Evolutionary conservation across 92 coral and sea anemone genomes (phyloP).

Genomic region (Actinernus sp.): DNA sequence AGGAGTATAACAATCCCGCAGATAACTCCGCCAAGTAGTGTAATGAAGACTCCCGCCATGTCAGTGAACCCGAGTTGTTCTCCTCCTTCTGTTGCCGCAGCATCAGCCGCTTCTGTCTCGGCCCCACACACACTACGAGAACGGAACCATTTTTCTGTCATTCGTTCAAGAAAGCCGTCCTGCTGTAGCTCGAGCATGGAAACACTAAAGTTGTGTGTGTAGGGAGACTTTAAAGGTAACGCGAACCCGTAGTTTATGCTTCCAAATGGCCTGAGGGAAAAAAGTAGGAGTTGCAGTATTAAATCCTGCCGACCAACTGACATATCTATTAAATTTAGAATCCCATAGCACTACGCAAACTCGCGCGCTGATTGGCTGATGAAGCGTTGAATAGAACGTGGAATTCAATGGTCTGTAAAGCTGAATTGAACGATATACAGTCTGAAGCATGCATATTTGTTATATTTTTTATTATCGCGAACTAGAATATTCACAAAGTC

Average conservation of each 20-base stretch:
- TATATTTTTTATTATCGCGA: no score
- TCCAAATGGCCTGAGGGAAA: conserved; percentile 63
- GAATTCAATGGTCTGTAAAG: no score
- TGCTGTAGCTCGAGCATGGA: conserved; percentile 87
- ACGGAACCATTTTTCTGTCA: conserved; percentile 88
- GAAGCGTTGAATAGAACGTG: no score
- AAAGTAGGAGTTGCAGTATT: neutral
- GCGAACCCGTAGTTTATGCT: conserved; percentile 86
- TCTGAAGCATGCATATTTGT: no score
- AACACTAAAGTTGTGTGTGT: conserved; percentile 86
- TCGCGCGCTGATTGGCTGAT: no score
- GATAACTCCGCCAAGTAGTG: conserved; percentile 70
- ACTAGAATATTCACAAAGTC: no score
- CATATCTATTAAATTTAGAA: no score
- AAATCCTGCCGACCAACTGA: no score
- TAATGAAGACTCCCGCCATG: conserved; percentile 83
- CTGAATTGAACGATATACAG: no score
- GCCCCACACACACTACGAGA: conserved; percentile 81
- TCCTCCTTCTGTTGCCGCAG: conserved; percentile 72
- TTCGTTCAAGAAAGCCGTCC: conserved; percentile 76
- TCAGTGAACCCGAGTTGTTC: conserved; percentile 74
- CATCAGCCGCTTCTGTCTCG: conserved; percentile 80
- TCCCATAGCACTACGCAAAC: no score
- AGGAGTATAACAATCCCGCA: conserved; percentile 61
- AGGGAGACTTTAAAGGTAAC: conserved; percentile 79